Conservation (phyloP, 2,888 invertebrate species). For the Electrophaes corylata region DNA sequence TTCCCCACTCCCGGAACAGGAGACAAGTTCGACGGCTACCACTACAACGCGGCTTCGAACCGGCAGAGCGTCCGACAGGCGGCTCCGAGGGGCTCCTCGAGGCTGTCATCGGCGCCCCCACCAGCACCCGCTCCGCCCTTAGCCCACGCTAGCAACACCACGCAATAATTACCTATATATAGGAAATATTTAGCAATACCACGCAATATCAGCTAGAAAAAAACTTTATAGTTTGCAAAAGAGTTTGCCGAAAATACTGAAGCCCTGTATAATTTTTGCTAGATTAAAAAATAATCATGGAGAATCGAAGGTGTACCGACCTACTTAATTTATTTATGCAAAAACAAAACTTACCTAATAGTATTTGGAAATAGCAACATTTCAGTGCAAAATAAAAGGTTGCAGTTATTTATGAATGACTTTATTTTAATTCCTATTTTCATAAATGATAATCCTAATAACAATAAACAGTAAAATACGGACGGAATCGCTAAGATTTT, state of each 20-base stretch:
- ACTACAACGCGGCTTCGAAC: conserved; percentile 78
- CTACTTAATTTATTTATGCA: conserved; percentile 5
- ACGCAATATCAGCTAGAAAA: not conserved
- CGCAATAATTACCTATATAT: conserved; percentile 47
- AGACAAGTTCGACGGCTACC: conserved; percentile 78
- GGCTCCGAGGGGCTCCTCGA: conserved; percentile 56
- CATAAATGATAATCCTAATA: not conserved
- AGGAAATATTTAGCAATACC: not conserved
- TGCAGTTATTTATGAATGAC: conserved; percentile 23
- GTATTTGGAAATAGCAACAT: not conserved
- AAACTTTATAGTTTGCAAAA: not conserved
- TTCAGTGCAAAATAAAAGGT: conserved; percentile 43
- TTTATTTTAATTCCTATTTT: conserved; percentile 10
- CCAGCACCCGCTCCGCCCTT: conserved; percentile 54
- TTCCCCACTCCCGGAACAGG: conserved; percentile 58
- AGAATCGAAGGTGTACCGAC: not conserved
- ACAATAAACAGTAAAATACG: conserved; percentile 1
- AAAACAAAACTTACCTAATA: not conserved
- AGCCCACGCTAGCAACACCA: conserved; percentile 55
- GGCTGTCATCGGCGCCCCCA: conserved; percentile 46
- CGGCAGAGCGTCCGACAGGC: conserved; percentile 69
- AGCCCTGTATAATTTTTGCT: not conserved
- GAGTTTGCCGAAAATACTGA: not conserved
- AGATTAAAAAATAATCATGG: no score
- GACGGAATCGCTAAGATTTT: conserved; percentile 1